Evolutionary conservation across 2,888 invertebrate genomes (phyloP).

Genomic region (Apamea crenata): DNA sequence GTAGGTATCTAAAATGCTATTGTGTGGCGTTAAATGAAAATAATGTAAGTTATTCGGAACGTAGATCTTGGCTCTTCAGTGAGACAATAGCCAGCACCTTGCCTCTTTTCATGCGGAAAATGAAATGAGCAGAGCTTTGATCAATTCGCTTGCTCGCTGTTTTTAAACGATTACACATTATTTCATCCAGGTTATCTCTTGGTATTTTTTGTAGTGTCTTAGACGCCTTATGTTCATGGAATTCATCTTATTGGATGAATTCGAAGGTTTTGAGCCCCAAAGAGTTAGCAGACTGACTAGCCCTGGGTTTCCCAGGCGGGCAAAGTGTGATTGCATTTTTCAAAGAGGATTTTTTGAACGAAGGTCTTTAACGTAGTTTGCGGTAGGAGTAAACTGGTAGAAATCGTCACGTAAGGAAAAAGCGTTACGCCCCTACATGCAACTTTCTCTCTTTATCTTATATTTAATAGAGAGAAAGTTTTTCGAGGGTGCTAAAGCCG

Average conservation of each 20-base stretch:
- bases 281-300: neutral
- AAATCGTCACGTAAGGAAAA: too few species aligned
- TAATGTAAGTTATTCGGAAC: neutral
- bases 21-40: neutral
- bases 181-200: neutral
- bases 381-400: too few species aligned
- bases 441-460: too few species aligned
- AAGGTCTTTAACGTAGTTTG: too few species aligned
- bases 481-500: too few species aligned
- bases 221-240: too few species aligned
- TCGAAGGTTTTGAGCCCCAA: neutral
- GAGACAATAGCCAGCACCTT: neutral
- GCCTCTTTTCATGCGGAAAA: neutral
- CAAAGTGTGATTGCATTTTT: neutral
- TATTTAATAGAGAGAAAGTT: too few species aligned
- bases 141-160: neutral
- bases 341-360: too few species aligned
- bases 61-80: neutral
- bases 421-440: too few species aligned
- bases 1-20: neutral
- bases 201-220: too few species aligned
- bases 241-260: neutral
- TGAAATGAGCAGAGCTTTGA: neutral
- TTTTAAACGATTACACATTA: neutral
- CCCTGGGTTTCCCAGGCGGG: neutral